phyloP scores from a whole-genome alignment of 2,888 invertebrate genomes.

The Syrista parreyssii region DNA sequence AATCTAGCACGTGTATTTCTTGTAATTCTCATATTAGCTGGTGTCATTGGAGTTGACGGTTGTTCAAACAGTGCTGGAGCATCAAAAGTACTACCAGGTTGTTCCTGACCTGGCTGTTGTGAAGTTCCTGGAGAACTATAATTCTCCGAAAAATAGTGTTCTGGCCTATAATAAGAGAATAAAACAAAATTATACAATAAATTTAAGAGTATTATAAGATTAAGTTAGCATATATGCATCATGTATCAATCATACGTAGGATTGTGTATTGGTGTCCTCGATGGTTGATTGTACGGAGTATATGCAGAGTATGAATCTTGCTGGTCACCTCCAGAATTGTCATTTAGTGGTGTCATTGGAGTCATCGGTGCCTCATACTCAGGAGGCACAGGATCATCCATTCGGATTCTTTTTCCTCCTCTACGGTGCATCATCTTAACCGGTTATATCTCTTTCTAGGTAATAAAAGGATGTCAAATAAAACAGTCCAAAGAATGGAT shows the following conservation, averaged over 20 bases:
- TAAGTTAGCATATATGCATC: background rate
- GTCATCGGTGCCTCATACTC: conserved; percentile 83
- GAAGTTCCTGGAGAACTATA: conserved; percentile 59
- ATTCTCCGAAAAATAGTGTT: conserved; percentile 60
- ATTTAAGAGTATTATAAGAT: background rate
- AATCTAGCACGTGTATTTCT: conserved; percentile 63
- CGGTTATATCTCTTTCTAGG: background rate
- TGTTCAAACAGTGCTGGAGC: conserved; percentile 59
- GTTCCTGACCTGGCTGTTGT: conserved; percentile 56
- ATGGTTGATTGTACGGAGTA: conserved; percentile 62
- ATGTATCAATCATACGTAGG: conserved; percentile 42
- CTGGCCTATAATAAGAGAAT: conserved; percentile 40
- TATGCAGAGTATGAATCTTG: conserved; percentile 65
- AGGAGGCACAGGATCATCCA: conserved; percentile 88
- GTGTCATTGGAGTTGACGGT: conserved; percentile 62
- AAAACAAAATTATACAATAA: background rate
- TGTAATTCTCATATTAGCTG: conserved; percentile 64
- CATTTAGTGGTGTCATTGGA: conserved; percentile 70
- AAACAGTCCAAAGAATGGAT: background rate
- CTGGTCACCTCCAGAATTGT: conserved; percentile 68
- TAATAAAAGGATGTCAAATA: background rate
- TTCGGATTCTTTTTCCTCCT: conserved; percentile 90
- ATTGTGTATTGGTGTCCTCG: conserved; percentile 61
- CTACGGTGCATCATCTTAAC: conserved; percentile 78
- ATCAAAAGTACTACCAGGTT: conserved; percentile 48